Conservation (phyloP, 2,888 invertebrate species). For the Tenodera sinensis region DNA sequence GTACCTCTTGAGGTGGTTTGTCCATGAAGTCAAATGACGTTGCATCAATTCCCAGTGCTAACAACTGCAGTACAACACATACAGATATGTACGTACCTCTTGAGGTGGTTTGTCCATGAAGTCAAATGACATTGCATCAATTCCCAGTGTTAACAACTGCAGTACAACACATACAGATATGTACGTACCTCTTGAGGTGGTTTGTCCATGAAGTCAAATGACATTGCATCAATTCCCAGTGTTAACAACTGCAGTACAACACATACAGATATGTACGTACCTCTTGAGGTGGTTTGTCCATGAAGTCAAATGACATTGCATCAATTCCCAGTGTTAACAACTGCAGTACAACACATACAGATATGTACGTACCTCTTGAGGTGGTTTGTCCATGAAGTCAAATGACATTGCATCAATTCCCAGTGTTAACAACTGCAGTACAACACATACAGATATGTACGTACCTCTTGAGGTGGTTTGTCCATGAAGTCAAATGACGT, state of each 20-base stretch:
- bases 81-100: conserved; percentile 47
- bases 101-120: conserved; percentile 84
- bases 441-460: conserved; percentile 48
- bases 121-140: conserved; percentile 79
- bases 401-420: conserved; percentile 79
- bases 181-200: conserved; percentile 64
- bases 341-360: conserved; percentile 65
- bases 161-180: conserved; percentile 57
- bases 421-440: conserved; percentile 78
- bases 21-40: conserved; percentile 87
- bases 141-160: conserved; percentile 78
- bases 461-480: conserved; percentile 68
- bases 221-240: conserved; percentile 73
- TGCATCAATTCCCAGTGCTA: conserved; percentile 80
- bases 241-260: conserved; percentile 81
- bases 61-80: conserved; percentile 72
- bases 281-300: conserved; percentile 80
- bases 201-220: conserved; percentile 88
- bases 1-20: conserved; percentile 68
- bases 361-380: conserved; percentile 52
- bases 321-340: conserved; percentile 80
- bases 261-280: conserved; percentile 41
- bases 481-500: conserved; percentile 87
- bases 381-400: conserved; percentile 88
- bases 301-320: conserved; percentile 80